Evolutionary conservation across 2,888 invertebrate genomes (phyloP).

Genomic region (Sepiola atlantica): DNA sequence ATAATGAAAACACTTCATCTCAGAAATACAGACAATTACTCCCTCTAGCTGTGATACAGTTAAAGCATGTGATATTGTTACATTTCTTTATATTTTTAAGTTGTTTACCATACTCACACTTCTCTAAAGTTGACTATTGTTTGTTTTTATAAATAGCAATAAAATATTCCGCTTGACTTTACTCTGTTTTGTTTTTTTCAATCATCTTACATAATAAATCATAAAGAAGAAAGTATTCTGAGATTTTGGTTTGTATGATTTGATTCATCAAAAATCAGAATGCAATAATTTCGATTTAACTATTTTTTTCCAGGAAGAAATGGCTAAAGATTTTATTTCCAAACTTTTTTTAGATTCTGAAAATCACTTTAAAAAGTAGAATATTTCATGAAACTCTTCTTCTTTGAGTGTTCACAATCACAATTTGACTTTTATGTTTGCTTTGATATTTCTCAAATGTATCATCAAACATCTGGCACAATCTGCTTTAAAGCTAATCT

Average conservation of each 20-base stretch:
- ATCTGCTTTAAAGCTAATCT: background rate
- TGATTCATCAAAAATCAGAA: background rate
- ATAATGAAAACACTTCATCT: too few relatives aligned
- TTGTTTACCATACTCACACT: background rate
- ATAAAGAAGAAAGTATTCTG: too few relatives aligned
- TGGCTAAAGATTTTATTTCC: background rate
- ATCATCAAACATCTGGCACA: background rate
- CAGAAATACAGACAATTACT: too few relatives aligned
- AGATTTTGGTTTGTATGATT: too few relatives aligned
- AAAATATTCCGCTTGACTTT: background rate
- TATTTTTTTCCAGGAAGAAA: background rate
- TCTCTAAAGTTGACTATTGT: background rate
- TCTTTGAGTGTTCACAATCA: background rate
- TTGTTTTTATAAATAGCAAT: background rate
- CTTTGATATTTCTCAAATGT: background rate
- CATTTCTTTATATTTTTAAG: background rate
- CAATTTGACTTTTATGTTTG: background rate
- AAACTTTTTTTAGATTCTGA: background rate
- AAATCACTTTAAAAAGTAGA: background rate
- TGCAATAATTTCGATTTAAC: background rate
- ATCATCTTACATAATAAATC: background rate
- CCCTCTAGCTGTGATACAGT: too few relatives aligned
- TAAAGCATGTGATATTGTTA: background rate
- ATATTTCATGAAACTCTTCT: background rate
- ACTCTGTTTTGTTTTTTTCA: background rate